Conservation (phyloP, 64 coral and sea anemone genomes). For the Porites lutea region DNA sequence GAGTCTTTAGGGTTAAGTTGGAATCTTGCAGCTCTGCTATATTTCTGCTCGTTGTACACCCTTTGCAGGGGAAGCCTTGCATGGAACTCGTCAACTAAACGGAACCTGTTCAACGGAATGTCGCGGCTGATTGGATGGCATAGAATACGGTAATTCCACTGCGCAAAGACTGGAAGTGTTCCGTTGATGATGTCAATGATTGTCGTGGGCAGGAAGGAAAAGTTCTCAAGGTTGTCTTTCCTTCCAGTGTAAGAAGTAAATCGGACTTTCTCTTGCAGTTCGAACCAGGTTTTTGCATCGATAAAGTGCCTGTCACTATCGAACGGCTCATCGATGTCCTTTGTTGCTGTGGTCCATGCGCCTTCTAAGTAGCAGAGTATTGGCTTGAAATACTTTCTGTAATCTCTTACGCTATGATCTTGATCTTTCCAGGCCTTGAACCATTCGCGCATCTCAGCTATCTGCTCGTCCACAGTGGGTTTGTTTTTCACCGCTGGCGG, state of each 20-base stretch:
- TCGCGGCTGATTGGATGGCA: conserved; percentile 61
- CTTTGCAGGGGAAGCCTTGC: conserved; percentile 11
- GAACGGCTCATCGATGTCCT: conserved; percentile 69
- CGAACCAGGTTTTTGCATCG: conserved; percentile 76
- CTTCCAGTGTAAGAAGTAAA: conserved; percentile 83
- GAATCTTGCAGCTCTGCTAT: conserved; percentile 66
- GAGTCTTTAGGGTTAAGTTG: conserved; percentile 72
- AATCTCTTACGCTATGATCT: conserved; percentile 57
- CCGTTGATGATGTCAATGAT: conserved; percentile 61
- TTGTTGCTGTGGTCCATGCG: conserved; percentile 29
- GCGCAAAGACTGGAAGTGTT: conserved; percentile 61
- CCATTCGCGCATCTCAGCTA: conserved; percentile 70
- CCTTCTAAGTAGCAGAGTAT: conserved; percentile 80
- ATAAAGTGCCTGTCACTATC: conserved; percentile 87
- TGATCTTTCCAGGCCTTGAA: conserved; percentile 76
- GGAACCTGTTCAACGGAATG: conserved; percentile 36
- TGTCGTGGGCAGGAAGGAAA: conserved; percentile 78
- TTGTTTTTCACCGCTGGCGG: too few species aligned
- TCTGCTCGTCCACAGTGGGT: neutral
- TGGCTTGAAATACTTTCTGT: neutral
- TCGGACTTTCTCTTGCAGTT: conserved; percentile 86
- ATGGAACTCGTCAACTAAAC: conserved; percentile 66
- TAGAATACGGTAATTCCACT: conserved; percentile 84
- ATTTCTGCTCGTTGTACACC: conserved; percentile 32
- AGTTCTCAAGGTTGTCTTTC: conserved; percentile 84